Evolutionary conservation across 2,888 invertebrate species (phyloP).

Genomic region (Auanema sp.): DNA sequence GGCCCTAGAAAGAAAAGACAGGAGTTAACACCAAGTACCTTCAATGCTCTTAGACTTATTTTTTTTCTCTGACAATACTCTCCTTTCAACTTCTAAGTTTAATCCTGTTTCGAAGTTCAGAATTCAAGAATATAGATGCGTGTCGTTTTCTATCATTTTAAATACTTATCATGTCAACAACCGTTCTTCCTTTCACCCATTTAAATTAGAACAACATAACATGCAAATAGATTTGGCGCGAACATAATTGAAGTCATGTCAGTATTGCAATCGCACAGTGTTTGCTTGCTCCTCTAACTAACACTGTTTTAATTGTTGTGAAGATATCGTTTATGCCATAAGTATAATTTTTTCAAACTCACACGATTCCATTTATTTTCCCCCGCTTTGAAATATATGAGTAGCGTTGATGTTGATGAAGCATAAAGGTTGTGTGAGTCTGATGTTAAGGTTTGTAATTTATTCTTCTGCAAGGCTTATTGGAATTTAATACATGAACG

Average conservation of each 20-base stretch:
- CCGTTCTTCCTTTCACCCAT: slow-evolving; percentile 5
- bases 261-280: too few relatives aligned
- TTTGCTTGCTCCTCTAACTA: too few relatives aligned
- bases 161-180: slow-evolving; percentile 7
- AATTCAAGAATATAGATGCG: too few relatives aligned
- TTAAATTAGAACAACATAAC: neutral
- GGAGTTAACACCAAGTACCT: slow-evolving; percentile 4
- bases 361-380: slow-evolving; percentile 31
- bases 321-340: too few relatives aligned
- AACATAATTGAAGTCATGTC: too few relatives aligned
- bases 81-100: too few relatives aligned
- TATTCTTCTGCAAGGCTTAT: slow-evolving; percentile 24
- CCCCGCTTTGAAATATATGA: slow-evolving; percentile 40
- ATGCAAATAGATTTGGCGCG: neutral
- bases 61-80: too few relatives aligned
- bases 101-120: too few relatives aligned
- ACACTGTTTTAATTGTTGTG: too few relatives aligned
- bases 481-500: neutral
- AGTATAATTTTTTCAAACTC: slow-evolving; percentile 6
- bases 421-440: slow-evolving; percentile 31
- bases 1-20: slow-evolving; percentile 15
- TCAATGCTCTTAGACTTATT: too few relatives aligned
- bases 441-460: slow-evolving; percentile 33
- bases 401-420: slow-evolving; percentile 29
- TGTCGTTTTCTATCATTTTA: slow-evolving; percentile 10